phyloP scores from a whole-genome alignment of 2,113 vertebrate species.

The Brachyhypopomus occidentalis region DNA sequence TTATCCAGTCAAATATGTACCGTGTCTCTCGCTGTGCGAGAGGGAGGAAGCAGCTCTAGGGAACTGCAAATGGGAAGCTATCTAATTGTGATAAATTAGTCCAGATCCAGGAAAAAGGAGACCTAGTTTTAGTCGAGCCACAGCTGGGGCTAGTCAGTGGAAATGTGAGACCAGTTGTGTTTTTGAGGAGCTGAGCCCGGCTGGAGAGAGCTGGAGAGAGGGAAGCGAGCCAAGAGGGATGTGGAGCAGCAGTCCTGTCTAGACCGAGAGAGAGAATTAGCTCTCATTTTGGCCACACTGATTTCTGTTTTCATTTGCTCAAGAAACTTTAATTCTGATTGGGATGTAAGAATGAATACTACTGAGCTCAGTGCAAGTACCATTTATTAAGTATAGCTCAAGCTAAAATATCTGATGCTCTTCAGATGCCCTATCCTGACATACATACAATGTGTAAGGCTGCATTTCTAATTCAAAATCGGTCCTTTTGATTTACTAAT shows the following conservation, averaged over 20 bases:
- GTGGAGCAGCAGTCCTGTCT: conserved; percentile 44
- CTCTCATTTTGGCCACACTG: conserved; percentile 3
- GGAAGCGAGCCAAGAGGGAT: conserved; percentile 44
- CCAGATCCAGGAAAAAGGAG: conserved; percentile 37
- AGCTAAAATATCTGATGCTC: neutral
- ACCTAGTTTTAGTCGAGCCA: conserved; percentile 49
- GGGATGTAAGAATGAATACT: neutral
- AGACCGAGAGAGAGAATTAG: conserved; percentile 32
- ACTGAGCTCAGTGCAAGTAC: neutral
- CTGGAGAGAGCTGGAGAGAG: conserved; percentile 35
- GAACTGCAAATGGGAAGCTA: conserved; percentile 48
- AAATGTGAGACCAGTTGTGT: conserved; percentile 53
- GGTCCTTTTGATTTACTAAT: neutral
- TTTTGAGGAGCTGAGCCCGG: conserved; percentile 46
- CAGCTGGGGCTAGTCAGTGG: conserved; percentile 60
- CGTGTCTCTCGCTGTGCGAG: conserved; percentile 39
- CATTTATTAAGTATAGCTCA: neutral
- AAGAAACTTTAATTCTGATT: neutral
- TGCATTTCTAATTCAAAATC: neutral
- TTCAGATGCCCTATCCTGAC: neutral
- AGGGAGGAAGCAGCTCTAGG: conserved; percentile 38
- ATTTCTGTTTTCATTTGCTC: neutral
- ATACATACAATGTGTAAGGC: neutral
- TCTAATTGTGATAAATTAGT: conserved; percentile 57
- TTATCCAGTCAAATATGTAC: conserved; percentile 30